Base-by-base conservation (phyloP, 2,888 invertebrate genomes). In the Drosophila rubida region DNA sequence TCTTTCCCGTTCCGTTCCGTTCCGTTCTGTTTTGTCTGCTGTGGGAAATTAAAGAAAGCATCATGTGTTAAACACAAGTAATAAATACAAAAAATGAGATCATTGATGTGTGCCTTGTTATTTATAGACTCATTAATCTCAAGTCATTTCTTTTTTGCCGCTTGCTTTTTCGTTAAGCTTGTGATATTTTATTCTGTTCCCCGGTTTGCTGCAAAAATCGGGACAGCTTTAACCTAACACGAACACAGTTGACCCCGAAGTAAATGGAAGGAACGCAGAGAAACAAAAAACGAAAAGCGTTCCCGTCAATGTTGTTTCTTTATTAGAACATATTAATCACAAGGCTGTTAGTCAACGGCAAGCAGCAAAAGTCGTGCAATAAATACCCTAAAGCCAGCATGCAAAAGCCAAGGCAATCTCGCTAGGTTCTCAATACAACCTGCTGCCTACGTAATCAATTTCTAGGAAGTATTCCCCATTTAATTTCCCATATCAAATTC, bases 61-160 rank as follows among this genome's bases (percentile, higher is more conserved):
- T 65, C 46, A 27, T 62, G 61, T 75, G 75, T 51, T 70, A 65
- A 70, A 66, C 71, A 70, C 71, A 42, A 27, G 71, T 65, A 75
- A 73, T 72, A 75, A 67, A 77, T 55, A 48, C 27, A 27, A 19
- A 46, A 69, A 69, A 64, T 68, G 44, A 68, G 75, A 72, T 77
- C 75, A 75, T 77, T 77, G 73, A 75, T 63, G 64, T 64, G 60
- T 39, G 46, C 68, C 64, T 51, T 60, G 64, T 77, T 77, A 77
- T 77, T 77, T 78, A 77, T 77, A 63, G 77, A 60, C 70, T 68
- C 79, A 77, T 77, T 75, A 78, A 77, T 75, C 75, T 71, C 53
- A 45, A 65, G 69, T 69, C 69, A 66, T 75, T 77, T 64, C 16
- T 37, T 37, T 32, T n/a, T 39, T 39, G n/a, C 4, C 5, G 4